Conservation (phyloP, 2,797 vertebrate genomes). For the Galagoides demidoff region DNA sequence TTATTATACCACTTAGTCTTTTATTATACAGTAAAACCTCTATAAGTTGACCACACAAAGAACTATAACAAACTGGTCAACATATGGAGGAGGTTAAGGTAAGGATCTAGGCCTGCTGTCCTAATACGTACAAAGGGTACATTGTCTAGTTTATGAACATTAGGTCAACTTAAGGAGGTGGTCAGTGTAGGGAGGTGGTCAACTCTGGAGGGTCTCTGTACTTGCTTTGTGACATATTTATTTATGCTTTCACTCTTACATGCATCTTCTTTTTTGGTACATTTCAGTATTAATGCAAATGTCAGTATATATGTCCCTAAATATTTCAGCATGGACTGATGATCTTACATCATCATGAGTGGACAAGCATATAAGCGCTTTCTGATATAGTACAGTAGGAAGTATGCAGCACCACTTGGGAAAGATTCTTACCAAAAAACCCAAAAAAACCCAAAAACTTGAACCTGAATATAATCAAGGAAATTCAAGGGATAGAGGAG, state of each 20-base stretch:
- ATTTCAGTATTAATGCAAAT: slow-evolving; percentile 16
- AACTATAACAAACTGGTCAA: no score
- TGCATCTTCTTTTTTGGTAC: neutral
- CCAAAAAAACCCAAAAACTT: neutral
- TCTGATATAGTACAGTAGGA: neutral
- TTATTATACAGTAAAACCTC: neutral
- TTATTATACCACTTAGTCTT: neutral
- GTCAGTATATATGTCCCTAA: neutral
- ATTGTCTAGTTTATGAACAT: no score
- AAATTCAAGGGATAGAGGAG: neutral
- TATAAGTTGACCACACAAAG: no score
- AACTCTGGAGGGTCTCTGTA: no score
- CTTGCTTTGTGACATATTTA: neutral
- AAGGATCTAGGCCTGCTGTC: no score
- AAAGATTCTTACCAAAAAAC: neutral
- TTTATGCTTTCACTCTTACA: neutral
- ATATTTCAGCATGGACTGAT: slow-evolving; percentile 18
- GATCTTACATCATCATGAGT: neutral
- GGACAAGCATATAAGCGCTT: neutral
- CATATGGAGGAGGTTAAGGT: no score
- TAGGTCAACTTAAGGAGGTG: no score
- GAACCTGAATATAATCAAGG: neutral
- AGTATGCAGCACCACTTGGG: neutral
- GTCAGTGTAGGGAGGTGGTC: no score
- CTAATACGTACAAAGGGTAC: no score